Base-by-base conservation (phyloP, 2,797 vertebrate genomes). In the Rhodeus uyekii region DNA sequence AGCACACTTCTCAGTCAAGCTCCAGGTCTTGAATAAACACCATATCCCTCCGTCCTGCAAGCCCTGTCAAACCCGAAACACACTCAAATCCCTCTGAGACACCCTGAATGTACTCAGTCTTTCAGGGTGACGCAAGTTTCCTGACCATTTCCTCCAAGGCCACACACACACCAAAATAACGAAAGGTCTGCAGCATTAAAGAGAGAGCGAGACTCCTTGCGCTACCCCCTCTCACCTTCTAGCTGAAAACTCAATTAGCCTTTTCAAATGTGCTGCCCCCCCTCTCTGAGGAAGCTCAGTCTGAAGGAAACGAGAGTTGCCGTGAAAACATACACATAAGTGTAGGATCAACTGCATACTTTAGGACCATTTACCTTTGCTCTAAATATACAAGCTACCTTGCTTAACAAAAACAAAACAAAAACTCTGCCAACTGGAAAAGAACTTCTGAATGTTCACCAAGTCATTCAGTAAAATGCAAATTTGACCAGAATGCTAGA, bases 71-170 rank as follows among this genome's bases (percentile, higher is more conserved):
- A 79, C 29, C 44, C 36, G 16, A 74, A 63, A 76, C 72, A 32
- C 77, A 77, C 32, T 65, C 18, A 60, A 18, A 74, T 78, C 69
- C 63, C 81, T 81, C 71, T 34, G 24, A 78, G 83, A 71, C 44
- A 90, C 91, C 87, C 87, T 91, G 86, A 87, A 36, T 68, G 80
- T 64, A 88, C 80, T 92, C 90, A 85, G 89, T 89, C 88, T 58
- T 82, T 48, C 53, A 76, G 76, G 39, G 65, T 63, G 83, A 82
- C 55, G 55, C 61, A 46, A 72, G 38, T 64, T 86, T 88, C 79
- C 85, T 86, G 76, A 69, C 79, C 75, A 86, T 71, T 82, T 88
- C 85, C 83, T 88, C 61, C 18, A 46, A 71, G 69, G 77, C 80
- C 88, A 90, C 87, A 86, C 87, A 83, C 89, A n/a, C n/a, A n/a